Evolutionary conservation across 64 coral and sea anemone species (phyloP), one percentile per base, ranked within the genome.

Genomic region (Actinia equina): DNA sequence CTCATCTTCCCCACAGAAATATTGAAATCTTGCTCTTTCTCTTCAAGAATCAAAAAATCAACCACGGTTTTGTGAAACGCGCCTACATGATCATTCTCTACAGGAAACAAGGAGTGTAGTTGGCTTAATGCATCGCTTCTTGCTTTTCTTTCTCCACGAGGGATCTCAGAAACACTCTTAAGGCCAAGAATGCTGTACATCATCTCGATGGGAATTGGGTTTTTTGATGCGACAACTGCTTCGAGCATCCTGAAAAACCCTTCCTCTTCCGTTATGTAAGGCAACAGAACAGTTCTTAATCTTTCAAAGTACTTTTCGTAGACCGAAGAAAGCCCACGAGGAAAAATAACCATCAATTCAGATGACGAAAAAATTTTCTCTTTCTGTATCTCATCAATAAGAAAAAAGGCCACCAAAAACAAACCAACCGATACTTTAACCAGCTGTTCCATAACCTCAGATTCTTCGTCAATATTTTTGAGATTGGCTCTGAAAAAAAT

Each of bases 401-500:
- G 16, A 43, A 93, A 88, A 43, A 54, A 88, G 19, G 86, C 86
- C 51, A 83, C 88, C 7, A 93, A 69, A 16, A 93, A 64, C 43
- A 86, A 45, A 14, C 91, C 91, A 11, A 84, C 82, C n/a, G 85
- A 88, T 43, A 53, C 42, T 52, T 83, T 17, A 51, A 89, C 81
- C 46, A 89, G 80, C 91, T 81, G 3, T 49, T 81, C 43, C 23
- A 81, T n/a, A 16, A 49, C 22, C 43, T 1, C 2, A 20, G 15
- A 37, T 7, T 44, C 14, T 7, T 81, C 78, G 41, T 7, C n/a
- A 16, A 23, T 20, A 23, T 14, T 6, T 17, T 23, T 49, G 18
- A 15, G 7, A 17, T 81, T 44, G 43, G 18, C 12, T 17, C 14
- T 10, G 44, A 81, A 52, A n/a, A 81, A 81, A 12, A 9, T 52